Percentiles rank a stretch among this genome's conserved stretches.
These are phyloP conservation scores for Maconellicoccus hirsutus DNA, from an alignment of 1,140 invertebrate genomes.

Conservation along the genomic window DNA sequence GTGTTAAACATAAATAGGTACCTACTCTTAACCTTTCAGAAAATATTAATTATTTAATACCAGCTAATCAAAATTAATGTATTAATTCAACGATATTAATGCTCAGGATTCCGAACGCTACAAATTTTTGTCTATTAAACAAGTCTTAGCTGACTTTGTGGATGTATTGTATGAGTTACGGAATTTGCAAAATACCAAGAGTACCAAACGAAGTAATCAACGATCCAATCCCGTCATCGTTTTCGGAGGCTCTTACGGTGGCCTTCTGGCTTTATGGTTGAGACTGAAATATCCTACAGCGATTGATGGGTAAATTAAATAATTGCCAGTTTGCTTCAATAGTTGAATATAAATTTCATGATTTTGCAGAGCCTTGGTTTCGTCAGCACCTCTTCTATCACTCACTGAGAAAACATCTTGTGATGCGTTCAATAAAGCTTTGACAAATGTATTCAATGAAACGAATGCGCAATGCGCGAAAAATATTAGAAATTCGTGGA, in stretches of 20 bases:
- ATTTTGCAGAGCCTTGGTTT: conserved; percentile 70
- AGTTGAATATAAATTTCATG: too few relatives aligned
- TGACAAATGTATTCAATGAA: conserved; percentile 60
- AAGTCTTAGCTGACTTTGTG: conserved; percentile 90
- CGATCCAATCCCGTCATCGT: conserved; percentile 64
- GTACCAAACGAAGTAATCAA: conserved; percentile 17
- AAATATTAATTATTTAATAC: too few relatives aligned
- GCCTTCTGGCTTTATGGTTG: conserved; percentile 93
- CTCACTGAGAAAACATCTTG: conserved; percentile 72
- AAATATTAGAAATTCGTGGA: conserved; percentile 70
- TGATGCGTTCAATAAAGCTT: conserved; percentile 61
- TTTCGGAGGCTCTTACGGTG: conserved; percentile 91
- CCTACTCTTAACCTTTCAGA: too few relatives aligned
- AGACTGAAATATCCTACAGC: conserved; percentile 91
- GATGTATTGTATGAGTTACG: conserved; percentile 35
- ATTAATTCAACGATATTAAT: too few relatives aligned
- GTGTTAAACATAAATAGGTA: too few relatives aligned
- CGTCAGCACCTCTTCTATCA: conserved; percentile 88
- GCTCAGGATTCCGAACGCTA: conserved; percentile 48
- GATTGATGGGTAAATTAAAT: conserved; percentile 61
- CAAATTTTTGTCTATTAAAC: conserved; percentile 79
- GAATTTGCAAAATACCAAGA: background rate
- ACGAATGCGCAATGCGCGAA: conserved; percentile 51
- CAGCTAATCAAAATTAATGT: background rate
- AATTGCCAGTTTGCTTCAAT: too few relatives aligned